Evolutionary conservation across 2,113 vertebrate genomes (phyloP).

Genomic region (Chamaetylas fuelleborni): DNA sequence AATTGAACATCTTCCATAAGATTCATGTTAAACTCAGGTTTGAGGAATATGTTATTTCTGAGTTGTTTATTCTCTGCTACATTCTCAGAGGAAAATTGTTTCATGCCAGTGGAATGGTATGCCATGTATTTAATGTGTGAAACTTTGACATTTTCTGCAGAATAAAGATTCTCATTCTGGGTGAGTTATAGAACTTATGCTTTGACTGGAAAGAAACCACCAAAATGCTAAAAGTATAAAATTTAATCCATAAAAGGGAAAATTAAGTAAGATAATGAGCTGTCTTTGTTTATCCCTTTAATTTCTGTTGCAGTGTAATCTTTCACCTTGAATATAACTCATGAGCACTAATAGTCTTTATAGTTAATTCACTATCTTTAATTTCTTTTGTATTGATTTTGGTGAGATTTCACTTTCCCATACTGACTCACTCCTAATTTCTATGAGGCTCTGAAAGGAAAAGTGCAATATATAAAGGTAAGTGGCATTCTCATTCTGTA

Average conservation of each 20-base stretch:
- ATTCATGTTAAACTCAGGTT: background rate
- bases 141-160: background rate
- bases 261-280: background rate
- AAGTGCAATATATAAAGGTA: conserved; percentile 1
- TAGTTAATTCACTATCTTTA: background rate
- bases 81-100: background rate
- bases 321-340: background rate
- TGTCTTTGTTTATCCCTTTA: background rate
- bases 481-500: background rate
- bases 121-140: background rate
- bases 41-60: background rate
- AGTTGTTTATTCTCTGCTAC: background rate
- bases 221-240: background rate
- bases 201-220: background rate
- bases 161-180: background rate
- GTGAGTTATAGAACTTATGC: background rate
- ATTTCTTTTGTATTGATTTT: background rate
- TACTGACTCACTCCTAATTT: background rate
- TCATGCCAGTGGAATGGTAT: background rate
- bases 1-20: background rate
- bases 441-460: background rate
- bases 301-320: background rate
- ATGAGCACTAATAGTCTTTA: background rate
- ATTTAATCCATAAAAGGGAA: background rate
- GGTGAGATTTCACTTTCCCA: background rate